phyloP scores from a whole-genome alignment of 2,113 vertebrate species.

The Bubo bubo region DNA sequence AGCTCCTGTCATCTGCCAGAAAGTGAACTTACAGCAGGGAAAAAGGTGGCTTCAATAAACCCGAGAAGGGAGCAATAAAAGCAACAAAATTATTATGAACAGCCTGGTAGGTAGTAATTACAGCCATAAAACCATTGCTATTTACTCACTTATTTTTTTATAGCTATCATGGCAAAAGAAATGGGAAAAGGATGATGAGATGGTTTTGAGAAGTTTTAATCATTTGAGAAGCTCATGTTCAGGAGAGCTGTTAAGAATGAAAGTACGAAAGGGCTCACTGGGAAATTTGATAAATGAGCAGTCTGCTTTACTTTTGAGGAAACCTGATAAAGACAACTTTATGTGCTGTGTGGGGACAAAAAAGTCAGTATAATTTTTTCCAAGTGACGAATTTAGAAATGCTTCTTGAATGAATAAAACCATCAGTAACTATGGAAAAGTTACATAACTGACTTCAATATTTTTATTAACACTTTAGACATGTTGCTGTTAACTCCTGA shows the following conservation, averaged over 20 bases:
- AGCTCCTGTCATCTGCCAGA: slow-evolving; percentile 30
- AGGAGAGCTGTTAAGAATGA: not conserved
- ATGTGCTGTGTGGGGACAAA: not conserved
- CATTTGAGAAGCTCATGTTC: not conserved
- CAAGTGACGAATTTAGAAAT: not conserved
- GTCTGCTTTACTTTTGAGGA: not conserved
- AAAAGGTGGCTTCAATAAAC: slow-evolving; percentile 49
- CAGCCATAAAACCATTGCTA: not conserved
- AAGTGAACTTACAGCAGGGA: slow-evolving; percentile 15
- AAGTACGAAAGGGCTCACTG: not conserved
- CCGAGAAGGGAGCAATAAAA: slow-evolving; percentile 41
- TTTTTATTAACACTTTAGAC: not conserved
- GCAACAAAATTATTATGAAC: slow-evolving; percentile 33
- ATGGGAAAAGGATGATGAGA: not conserved
- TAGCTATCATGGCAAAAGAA: not conserved
- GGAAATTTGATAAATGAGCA: not conserved
- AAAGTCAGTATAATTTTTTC: not conserved
- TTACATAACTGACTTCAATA: not conserved
- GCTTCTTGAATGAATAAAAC: not conserved
- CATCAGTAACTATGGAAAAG: not conserved
- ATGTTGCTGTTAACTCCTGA: not conserved
- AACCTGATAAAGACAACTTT: not conserved
- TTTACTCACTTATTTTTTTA: not conserved
- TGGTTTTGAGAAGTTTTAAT: not conserved
- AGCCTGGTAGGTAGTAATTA: slow-evolving; percentile 49